Evolutionary conservation across 2,888 invertebrate species (phyloP).

Genomic region (Carabus problematicus): DNA sequence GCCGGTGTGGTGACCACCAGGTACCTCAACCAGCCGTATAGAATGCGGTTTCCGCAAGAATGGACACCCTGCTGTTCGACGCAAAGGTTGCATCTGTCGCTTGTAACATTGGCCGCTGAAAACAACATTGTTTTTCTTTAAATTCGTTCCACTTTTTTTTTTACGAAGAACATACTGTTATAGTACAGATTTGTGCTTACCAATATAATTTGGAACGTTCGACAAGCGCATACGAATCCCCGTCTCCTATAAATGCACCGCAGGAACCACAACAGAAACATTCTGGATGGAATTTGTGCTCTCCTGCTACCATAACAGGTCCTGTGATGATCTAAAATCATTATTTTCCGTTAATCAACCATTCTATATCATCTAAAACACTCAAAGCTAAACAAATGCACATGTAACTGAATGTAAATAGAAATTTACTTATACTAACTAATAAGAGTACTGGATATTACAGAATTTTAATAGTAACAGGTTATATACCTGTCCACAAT

Average conservation of each 20-base stretch:
- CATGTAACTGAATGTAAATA: neutral
- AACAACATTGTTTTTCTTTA: conserved; percentile 45
- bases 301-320: conserved; percentile 93
- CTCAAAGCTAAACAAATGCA: neutral
- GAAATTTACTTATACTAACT: too few species aligned
- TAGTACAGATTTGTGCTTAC: conserved; percentile 58
- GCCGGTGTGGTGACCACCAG: conserved; percentile 68
- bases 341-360: too few species aligned
- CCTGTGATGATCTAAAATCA: conserved; percentile 73
- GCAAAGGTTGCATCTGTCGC: conserved; percentile 70
- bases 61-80: conserved; percentile 60
- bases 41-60: conserved; percentile 74
- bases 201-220: conserved; percentile 89
- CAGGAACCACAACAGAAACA: conserved; percentile 90
- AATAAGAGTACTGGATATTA: too few species aligned
- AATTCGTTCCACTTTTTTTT: neutral
- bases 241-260: conserved; percentile 85
- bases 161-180: neutral
- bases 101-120: conserved; percentile 79
- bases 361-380: conserved; percentile 4
- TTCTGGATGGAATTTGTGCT: conserved; percentile 95
- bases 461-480: too few species aligned
- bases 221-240: conserved; percentile 90
- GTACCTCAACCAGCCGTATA: conserved; percentile 84
- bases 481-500: conserved; percentile 80